Conservation (phyloP, 2,888 invertebrate genomes). For the Patella pellucida region DNA sequence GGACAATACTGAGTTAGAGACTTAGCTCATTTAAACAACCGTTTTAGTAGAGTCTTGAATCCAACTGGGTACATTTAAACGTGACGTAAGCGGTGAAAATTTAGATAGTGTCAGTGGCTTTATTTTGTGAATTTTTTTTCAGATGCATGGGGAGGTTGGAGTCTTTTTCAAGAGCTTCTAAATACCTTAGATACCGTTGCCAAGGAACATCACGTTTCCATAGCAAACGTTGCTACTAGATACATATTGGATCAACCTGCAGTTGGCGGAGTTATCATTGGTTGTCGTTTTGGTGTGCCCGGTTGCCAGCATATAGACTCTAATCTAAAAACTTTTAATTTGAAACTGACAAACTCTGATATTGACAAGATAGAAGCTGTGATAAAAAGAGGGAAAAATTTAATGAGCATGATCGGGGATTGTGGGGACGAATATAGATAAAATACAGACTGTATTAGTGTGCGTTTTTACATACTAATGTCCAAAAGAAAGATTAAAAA, state of each 20-base stretch:
- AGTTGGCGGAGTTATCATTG: slow-evolving; percentile 19
- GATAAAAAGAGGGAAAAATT: slow-evolving; percentile 15
- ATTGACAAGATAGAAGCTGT: slow-evolving; percentile 10
- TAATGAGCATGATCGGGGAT: slow-evolving; percentile 10
- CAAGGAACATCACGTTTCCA: slow-evolving; percentile 7
- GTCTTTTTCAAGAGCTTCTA: slow-evolving; percentile 16
- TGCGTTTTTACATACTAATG: too few relatives aligned
- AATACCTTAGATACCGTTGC: slow-evolving; percentile 15
- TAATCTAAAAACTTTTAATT: slow-evolving; percentile 7
- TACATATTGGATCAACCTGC: slow-evolving; percentile 18
- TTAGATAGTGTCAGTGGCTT: too few relatives aligned
- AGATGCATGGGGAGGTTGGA: slow-evolving; percentile 22
- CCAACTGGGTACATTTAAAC: too few relatives aligned
- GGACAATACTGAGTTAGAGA: too few relatives aligned
- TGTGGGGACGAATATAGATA: slow-evolving; percentile 20
- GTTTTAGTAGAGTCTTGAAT: too few relatives aligned
- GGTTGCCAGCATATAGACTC: slow-evolving; percentile 18
- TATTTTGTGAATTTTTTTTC: not conserved
- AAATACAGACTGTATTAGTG: too few relatives aligned
- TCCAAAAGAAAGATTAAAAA: too few relatives aligned
- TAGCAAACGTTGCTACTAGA: slow-evolving; percentile 15
- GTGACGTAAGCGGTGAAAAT: too few relatives aligned
- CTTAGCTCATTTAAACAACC: too few relatives aligned
- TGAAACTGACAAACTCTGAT: slow-evolving; percentile 7
- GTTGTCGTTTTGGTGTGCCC: slow-evolving; percentile 18